Conservation (phyloP, 2,113 vertebrate genomes). For the Nesogale talazaci region DNA sequence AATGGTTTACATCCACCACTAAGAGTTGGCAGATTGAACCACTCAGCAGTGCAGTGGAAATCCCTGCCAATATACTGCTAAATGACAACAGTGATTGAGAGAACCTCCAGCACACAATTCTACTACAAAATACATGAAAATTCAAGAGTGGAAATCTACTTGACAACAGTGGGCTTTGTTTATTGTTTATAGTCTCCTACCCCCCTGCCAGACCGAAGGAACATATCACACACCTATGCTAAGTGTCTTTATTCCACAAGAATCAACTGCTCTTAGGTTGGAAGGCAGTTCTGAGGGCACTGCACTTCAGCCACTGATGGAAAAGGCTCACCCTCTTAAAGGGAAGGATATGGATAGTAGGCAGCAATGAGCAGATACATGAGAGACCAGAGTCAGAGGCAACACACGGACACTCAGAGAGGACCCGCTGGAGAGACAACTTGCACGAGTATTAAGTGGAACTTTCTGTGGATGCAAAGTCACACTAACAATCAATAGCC, state of each 20-base stretch:
- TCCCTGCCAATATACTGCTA: background rate
- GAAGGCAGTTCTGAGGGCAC: background rate
- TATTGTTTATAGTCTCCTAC: background rate
- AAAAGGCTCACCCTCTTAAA: too few relatives aligned
- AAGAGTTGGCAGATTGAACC: background rate
- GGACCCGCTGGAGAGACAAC: background rate
- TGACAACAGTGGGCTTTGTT: background rate
- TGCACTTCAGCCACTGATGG: fast-evolving
- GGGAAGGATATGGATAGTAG: background rate
- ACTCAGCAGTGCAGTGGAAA: background rate
- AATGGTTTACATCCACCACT: background rate
- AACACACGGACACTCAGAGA: background rate
- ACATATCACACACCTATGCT: background rate
- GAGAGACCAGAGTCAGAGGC: background rate
- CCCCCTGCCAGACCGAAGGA: background rate
- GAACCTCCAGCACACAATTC: background rate
- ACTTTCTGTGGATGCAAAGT: background rate
- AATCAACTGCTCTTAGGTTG: background rate
- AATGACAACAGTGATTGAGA: background rate
- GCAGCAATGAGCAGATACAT: background rate
- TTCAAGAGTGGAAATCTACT: background rate
- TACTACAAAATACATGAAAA: background rate
- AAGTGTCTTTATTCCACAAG: background rate
- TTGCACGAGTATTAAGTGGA: background rate
- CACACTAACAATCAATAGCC: background rate